These are phyloP conservation scores for Drosophila eugracilis DNA, from an alignment of 1,140 invertebrate species.

Conservation along the genomic window DNA sequence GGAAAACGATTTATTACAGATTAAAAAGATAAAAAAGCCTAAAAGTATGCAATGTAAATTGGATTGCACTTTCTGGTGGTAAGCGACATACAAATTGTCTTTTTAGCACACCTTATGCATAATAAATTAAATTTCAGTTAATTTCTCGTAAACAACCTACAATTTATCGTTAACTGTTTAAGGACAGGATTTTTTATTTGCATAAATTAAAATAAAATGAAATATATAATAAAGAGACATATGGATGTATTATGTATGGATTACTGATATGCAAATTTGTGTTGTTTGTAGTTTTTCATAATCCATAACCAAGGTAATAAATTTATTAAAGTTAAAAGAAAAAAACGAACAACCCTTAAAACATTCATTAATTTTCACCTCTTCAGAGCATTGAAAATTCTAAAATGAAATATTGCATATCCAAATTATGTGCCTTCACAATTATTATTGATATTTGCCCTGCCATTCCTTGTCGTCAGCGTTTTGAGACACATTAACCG, in stretches of 20 bases:
- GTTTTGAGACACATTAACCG: slow-evolving; percentile 30
- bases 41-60: slow-evolving; percentile 1
- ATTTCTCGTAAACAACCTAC: background rate
- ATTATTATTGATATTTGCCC: slow-evolving; percentile 29
- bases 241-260: background rate
- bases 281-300: background rate
- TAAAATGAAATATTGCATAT: too few relatives aligned
- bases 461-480: slow-evolving; percentile 25
- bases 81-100: too few relatives aligned
- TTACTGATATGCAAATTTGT: slow-evolving; percentile 11
- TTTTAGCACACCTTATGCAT: background rate
- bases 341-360: background rate
- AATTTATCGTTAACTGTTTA: background rate
- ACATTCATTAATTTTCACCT: background rate
- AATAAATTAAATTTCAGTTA: background rate
- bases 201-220: slow-evolving; percentile 1
- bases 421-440: background rate
- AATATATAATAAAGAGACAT: background rate
- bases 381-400: background rate
- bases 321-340: background rate
- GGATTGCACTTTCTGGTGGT: too few relatives aligned
- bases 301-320: background rate
- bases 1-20: background rate
- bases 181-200: background rate
- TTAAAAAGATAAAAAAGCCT: background rate